phyloP scores from a whole-genome alignment of 2,797 vertebrate species.

The Sebastes kiyomatsui region DNA sequence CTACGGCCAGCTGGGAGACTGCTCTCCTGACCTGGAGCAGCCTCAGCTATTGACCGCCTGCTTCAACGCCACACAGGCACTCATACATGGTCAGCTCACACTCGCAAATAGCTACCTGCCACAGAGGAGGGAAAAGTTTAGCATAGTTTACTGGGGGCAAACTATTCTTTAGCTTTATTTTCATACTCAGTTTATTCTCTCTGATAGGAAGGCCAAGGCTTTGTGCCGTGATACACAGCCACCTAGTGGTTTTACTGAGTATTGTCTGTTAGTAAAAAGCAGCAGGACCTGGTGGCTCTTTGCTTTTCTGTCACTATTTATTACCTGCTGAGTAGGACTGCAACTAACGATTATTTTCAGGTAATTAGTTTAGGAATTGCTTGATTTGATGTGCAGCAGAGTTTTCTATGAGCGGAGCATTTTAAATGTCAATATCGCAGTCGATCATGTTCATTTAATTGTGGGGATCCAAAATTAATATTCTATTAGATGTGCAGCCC shows the following conservation, averaged over 20 bases:
- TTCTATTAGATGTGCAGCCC: no score
- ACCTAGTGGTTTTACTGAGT: conserved; percentile 34
- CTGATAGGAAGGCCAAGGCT: background rate
- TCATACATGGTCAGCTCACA: conserved; percentile 82
- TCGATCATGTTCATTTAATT: no score
- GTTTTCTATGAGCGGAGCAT: no score
- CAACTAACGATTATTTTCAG: no score
- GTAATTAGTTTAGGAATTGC: no score
- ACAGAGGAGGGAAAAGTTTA: background rate
- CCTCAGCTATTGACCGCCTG: conserved; percentile 82
- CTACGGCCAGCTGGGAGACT: conserved; percentile 89
- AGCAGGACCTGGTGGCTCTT: background rate
- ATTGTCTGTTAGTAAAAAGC: background rate
- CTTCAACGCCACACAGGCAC: conserved; percentile 87
- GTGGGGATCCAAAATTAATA: no score
- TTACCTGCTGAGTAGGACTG: background rate
- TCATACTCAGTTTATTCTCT: background rate
- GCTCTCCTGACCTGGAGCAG: conserved; percentile 87
- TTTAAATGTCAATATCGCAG: no score
- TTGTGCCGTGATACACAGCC: conserved; percentile 17
- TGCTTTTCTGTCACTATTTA: background rate
- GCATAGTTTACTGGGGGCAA: background rate
- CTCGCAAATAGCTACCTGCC: background rate
- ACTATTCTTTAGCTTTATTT: background rate
- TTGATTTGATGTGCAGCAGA: no score